These are phyloP conservation scores for Lophius piscatorius DNA, from an alignment of 2,113 vertebrate species.

Conservation along the genomic window DNA sequence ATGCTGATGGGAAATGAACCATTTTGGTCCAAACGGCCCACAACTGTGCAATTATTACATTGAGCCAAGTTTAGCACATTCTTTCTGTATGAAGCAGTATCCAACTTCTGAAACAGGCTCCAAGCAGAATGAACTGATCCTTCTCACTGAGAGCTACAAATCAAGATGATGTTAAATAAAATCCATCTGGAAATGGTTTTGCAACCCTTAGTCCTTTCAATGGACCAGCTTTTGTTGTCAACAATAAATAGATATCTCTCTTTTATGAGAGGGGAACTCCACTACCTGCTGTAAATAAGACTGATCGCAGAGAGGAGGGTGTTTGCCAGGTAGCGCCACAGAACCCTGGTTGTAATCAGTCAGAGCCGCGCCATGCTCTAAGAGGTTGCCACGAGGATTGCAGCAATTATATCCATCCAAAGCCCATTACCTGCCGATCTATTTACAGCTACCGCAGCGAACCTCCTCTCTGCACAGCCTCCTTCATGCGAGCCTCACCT, in stretches of 20 bases:
- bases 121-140: constrained; percentile 14
- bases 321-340: constrained; percentile 65
- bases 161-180: constrained; percentile 35
- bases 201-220: constrained; percentile 12
- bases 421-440: constrained; percentile 70
- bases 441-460: constrained; percentile 65
- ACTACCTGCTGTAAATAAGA: constrained; percentile 57
- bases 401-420: constrained; percentile 63
- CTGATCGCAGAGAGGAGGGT: constrained; percentile 41
- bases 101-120: constrained; percentile 38
- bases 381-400: constrained; percentile 50
- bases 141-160: constrained; percentile 26
- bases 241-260: constrained; percentile 27
- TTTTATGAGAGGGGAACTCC: constrained; percentile 34
- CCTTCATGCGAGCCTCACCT: constrained; percentile 41
- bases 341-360: constrained; percentile 61
- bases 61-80: constrained; percentile 73
- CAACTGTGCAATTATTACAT: constrained; percentile 68
- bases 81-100: constrained; percentile 56
- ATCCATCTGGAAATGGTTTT: constrained; percentile 36
- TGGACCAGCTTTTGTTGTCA: constrained; percentile 14
- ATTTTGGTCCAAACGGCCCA: constrained; percentile 62
- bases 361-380: constrained; percentile 50
- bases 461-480: constrained; percentile 42
- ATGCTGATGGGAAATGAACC: constrained; percentile 72